Evolutionary conservation across 2,113 vertebrate genomes (phyloP).

Genomic region (Toxotes jaculatrix): DNA sequence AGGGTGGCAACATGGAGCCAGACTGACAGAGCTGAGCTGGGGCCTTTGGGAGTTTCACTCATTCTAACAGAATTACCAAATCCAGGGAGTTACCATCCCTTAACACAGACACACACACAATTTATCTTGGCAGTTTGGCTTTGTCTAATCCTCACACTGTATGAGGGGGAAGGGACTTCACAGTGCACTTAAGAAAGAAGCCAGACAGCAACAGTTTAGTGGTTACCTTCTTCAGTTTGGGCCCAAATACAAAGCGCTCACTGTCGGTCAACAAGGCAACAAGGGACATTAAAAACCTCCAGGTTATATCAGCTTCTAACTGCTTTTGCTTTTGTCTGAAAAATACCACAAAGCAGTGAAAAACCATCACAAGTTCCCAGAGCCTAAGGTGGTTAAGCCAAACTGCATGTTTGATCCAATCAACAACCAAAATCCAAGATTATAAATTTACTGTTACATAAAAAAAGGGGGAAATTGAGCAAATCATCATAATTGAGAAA

Average conservation of each 20-base stretch:
- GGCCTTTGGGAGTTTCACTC: slow-evolving; percentile 56
- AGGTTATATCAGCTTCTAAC: neutral
- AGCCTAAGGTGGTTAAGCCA: too few species aligned
- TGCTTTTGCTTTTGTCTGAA: too few species aligned
- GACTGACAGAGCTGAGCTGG: slow-evolving; percentile 38
- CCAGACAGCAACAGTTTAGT: slow-evolving; percentile 19
- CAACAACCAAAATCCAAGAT: neutral
- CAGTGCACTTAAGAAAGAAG: slow-evolving; percentile 12
- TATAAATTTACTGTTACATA: neutral
- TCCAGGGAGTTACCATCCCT: slow-evolving; percentile 51
- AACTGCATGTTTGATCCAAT: neutral
- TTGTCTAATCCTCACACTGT: slow-evolving; percentile 45
- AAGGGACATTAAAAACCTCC: neutral
- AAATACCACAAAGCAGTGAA: neutral
- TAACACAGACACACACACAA: slow-evolving; percentile 11
- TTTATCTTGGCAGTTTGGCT: slow-evolving; percentile 36
- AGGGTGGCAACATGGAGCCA: slow-evolving; percentile 48
- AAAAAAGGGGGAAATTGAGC: neutral
- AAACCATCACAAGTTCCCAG: neutral
- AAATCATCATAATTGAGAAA: neutral
- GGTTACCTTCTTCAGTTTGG: neutral
- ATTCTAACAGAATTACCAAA: slow-evolving; percentile 62
- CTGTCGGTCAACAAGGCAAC: neutral
- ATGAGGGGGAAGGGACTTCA: slow-evolving; percentile 15
- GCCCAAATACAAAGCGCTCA: slow-evolving; percentile 12